Evolutionary conservation across 2,888 invertebrate genomes (phyloP), one percentile per base, ranked within the genome.

Genomic region (Spisula subtruncata): DNA sequence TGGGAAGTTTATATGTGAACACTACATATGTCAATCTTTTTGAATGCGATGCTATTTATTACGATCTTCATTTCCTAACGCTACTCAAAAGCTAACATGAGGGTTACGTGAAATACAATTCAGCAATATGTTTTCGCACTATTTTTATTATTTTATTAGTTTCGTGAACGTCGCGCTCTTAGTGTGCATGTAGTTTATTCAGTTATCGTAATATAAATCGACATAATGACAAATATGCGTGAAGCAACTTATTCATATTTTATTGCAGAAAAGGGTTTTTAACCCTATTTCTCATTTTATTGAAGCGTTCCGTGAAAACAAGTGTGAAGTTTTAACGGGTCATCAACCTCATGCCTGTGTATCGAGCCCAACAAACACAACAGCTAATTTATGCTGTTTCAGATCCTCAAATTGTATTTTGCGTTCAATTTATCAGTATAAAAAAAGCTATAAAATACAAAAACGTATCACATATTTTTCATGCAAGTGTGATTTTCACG

Each of bases 401-500:
- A 66, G 60, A 5, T 25, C 60, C 20, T 66, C 60, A 66, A 66
- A 66, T 66, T n/a, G 25, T 66, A 25, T 66, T 66, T 66, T 25
- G 25, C 60, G 25, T 66, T 66, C 60, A 25, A 60, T n/a, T n/a
- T 60, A 56, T 60, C 25, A n/a, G 20, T 8, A 60, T 60, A n/a
- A 60, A 60, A 25, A n/a, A 60, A 12, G 25, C 25, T n/a, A 25
- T 66, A 51, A 51, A 51, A 51, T 51, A 51, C 51, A 12, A 51
- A 12, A 51, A n/a, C 60, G 25, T 66, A 66, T 25, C 10, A 25
- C n/a, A 25, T 10, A 66, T 66, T 66, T 66, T 66, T 66, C 60
- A 66, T 25, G 60, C 25, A 25, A 20, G 60, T 66, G 60, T 66
- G 60, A 66, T n/a, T 66, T 66, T 66, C n/a, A 66, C 25, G 60